Percentiles rank a stretch among this genome's conserved stretches.
These are phyloP conservation scores for Salticus scenicus DNA, from an alignment of 2,888 invertebrate genomes.

Conservation along the genomic window DNA sequence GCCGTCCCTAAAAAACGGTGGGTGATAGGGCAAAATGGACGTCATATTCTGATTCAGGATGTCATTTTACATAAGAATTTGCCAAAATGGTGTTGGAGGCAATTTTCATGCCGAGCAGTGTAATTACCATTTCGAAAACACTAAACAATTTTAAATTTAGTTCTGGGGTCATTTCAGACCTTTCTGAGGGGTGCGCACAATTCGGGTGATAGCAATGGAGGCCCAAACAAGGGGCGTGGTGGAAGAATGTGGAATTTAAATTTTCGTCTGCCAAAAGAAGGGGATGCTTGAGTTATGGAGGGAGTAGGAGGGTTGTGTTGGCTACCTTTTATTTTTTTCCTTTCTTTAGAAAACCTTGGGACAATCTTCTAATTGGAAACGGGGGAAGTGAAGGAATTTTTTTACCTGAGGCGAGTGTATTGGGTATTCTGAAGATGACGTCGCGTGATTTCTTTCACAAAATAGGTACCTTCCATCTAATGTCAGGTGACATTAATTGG, in stretches of 20 bases:
- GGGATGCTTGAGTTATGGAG: constrained; percentile 55
- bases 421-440: neutral
- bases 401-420: constrained; percentile 30
- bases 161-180: too few species aligned
- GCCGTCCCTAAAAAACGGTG: too few species aligned
- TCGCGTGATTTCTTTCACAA: constrained; percentile 4
- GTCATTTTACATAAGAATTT: too few species aligned
- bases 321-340: constrained; percentile 12
- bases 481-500: constrained; percentile 14
- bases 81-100: too few species aligned
- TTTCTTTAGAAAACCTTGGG: constrained; percentile 39
- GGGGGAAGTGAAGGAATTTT: constrained; percentile 37
- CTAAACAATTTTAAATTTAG: too few species aligned
- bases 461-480: neutral
- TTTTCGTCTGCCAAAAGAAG: constrained; percentile 55
- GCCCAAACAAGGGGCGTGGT: constrained; percentile 35
- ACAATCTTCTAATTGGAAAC: constrained; percentile 51
- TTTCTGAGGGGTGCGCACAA: too few species aligned
- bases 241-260: constrained; percentile 51
- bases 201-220: neutral
- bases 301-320: constrained; percentile 55
- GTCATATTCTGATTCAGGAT: too few species aligned
- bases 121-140: too few species aligned
- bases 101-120: too few species aligned
- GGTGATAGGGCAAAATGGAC: too few species aligned